A percentile compares a stretch with the other conserved stretches of the same genome.
Evolutionary conservation across 2,888 invertebrate species (phyloP).

Genomic region (Alviniconcha strummeri): DNA sequence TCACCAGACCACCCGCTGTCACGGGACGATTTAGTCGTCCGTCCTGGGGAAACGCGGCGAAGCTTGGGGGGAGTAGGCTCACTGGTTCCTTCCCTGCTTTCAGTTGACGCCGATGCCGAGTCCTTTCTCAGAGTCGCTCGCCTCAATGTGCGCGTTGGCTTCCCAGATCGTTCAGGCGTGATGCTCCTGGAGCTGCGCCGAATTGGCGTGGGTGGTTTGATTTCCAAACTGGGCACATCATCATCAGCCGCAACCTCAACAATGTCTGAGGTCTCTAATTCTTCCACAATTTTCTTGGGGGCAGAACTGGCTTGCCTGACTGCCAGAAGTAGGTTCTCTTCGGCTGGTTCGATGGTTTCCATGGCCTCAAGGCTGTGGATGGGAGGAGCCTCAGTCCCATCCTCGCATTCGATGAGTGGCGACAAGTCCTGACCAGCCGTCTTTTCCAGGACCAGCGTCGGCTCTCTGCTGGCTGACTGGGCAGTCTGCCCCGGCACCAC

Average conservation of each 20-base stretch:
- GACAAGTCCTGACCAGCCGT: not conserved
- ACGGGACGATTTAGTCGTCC: slow-evolving; percentile 22
- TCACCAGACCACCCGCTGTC: slow-evolving; percentile 13
- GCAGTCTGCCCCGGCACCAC: not conserved
- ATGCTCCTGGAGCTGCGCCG: not conserved
- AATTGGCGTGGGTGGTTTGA: slow-evolving; percentile 28
- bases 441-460: not conserved
- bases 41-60: slow-evolving; percentile 32
- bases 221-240: slow-evolving; percentile 10
- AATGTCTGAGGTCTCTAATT: not conserved
- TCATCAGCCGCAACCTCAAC: slow-evolving; percentile 12
- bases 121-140: not conserved
- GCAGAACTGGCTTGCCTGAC: not conserved
- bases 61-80: slow-evolving; percentile 34
- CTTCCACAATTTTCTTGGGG: not conserved
- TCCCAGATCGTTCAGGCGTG: not conserved
- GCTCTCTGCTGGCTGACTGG: not conserved
- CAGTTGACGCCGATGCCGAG: not conserved
- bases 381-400: slow-evolving; percentile 35
- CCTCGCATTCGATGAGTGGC: slow-evolving; percentile 38
- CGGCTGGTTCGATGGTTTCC: slow-evolving; percentile 17
- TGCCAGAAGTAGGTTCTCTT: not conserved
- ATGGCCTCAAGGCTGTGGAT: slow-evolving; percentile 31
- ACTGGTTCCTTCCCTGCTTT: slow-evolving; percentile 10
- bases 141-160: not conserved